Percentiles rank a stretch among this genome's conserved stretches.
phyloP scores from a whole-genome alignment of 2,797 vertebrate species.

The Sebastes steindachneri region DNA sequence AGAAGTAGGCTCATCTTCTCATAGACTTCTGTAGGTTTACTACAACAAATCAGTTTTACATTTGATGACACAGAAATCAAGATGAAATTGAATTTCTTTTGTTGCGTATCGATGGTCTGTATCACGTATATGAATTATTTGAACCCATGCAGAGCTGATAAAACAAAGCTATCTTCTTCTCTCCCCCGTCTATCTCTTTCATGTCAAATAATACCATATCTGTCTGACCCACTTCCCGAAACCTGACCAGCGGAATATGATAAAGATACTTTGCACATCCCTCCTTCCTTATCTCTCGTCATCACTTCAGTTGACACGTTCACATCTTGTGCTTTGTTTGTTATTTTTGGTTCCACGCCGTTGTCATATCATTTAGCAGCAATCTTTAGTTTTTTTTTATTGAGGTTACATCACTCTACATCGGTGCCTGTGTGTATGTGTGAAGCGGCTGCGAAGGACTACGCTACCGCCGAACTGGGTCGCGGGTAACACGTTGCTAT shows the following conservation, averaged over 20 bases:
- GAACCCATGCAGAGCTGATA: not conserved
- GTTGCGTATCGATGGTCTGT: not conserved
- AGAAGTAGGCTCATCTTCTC: too few species aligned
- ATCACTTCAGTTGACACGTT: not conserved
- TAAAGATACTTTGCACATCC: not conserved
- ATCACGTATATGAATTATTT: not conserved
- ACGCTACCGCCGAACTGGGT: conserved; percentile 86
- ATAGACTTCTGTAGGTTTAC: not conserved
- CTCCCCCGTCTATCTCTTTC: not conserved
- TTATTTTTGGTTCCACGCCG: not conserved
- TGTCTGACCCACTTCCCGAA: conserved; percentile 37
- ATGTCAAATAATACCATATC: not conserved
- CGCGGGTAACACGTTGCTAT: conserved; percentile 93
- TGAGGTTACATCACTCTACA: conserved; percentile 48
- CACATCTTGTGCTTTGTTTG: not conserved
- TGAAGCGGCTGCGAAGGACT: conserved; percentile 28
- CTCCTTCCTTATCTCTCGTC: rapidly evolving
- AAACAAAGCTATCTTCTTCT: not conserved
- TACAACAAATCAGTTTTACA: not conserved
- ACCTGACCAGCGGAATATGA: not conserved
- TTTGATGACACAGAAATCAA: too few species aligned
- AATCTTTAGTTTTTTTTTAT: not conserved
- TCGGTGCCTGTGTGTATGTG: not conserved
- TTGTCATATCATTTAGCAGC: not conserved
- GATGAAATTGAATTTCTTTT: too few species aligned